These are phyloP conservation scores for Colossoma macropomum DNA, from an alignment of 2,113 vertebrate species.

Conservation along the genomic window DNA sequence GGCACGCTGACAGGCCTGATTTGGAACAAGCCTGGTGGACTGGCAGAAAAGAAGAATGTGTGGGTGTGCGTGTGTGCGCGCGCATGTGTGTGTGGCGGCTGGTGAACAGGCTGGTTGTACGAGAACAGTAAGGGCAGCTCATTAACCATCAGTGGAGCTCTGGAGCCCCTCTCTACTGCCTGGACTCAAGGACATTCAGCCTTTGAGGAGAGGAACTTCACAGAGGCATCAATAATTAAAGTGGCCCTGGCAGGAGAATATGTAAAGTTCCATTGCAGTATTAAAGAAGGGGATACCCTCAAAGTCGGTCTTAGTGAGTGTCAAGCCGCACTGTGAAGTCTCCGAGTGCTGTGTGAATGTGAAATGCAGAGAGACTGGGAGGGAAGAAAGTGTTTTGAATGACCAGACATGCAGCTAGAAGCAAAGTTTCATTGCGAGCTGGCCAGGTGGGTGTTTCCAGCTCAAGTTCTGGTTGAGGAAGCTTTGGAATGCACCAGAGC, in stretches of 20 bases:
- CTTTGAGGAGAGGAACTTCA: conserved; percentile 17
- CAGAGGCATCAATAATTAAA: conserved; percentile 39
- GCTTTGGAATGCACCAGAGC: not conserved
- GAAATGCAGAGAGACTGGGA: conserved; percentile 13
- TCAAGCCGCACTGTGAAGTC: conserved; percentile 32
- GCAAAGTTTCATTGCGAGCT: not conserved
- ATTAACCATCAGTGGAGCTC: conserved; percentile 43
- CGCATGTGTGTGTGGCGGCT: conserved; percentile 7
- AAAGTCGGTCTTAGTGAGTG: conserved; percentile 6
- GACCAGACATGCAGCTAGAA: not conserved
- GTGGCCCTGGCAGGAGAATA: conserved; percentile 11
- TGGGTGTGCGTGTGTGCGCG: not conserved
- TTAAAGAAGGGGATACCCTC: conserved; percentile 36
- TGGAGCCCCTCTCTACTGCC: conserved; percentile 21
- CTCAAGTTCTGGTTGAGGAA: not conserved
- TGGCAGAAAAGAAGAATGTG: conserved; percentile 51
- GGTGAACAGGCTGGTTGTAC: conserved; percentile 26
- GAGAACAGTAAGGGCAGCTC: conserved; percentile 35
- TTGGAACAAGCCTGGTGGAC: conserved; percentile 68
- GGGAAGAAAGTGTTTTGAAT: not conserved
- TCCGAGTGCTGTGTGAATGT: conserved; percentile 11
- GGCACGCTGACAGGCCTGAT: conserved; percentile 73
- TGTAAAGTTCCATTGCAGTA: conserved; percentile 27
- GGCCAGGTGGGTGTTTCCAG: not conserved
- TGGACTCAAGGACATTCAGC: conserved; percentile 33